Conservation (phyloP, 1,140 invertebrate genomes). For the Caenorhabditis elegans region DNA sequence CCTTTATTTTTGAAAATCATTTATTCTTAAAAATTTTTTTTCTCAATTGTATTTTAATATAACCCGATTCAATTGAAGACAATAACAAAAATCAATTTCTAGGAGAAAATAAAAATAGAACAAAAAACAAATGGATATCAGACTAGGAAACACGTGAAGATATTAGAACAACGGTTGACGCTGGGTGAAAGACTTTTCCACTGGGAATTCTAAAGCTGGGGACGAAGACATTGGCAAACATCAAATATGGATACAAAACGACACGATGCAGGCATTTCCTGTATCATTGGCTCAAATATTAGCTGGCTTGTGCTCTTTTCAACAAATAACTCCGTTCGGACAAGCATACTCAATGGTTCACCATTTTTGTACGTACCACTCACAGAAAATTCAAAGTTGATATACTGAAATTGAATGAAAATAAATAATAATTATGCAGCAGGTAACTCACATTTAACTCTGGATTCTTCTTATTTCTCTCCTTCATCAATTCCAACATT, state of each 20-base stretch:
- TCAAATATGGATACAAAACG: constrained; percentile 18
- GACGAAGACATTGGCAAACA: constrained; percentile 26
- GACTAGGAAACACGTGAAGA: background rate
- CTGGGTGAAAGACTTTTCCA: background rate
- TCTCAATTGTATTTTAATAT: no score
- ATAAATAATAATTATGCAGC: no score
- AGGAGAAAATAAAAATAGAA: background rate
- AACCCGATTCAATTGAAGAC: background rate
- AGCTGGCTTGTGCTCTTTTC: constrained; percentile 10
- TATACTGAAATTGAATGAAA: background rate
- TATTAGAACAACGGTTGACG: background rate
- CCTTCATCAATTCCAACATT: background rate
- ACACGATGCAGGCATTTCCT: background rate
- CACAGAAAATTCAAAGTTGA: background rate
- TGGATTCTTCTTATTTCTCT: background rate
- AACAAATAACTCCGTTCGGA: background rate
- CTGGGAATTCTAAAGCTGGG: background rate
- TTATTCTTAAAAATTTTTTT: background rate
- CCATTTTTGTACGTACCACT: background rate
- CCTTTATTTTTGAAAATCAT: background rate
- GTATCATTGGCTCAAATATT: constrained; percentile 12
- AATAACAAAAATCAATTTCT: background rate
- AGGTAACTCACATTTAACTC: constrained; percentile 34
- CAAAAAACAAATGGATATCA: background rate
- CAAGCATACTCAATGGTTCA: background rate